Evolutionary conservation across 2,888 invertebrate genomes (phyloP).

Genomic region (Dorcus parallelipipedus): DNA sequence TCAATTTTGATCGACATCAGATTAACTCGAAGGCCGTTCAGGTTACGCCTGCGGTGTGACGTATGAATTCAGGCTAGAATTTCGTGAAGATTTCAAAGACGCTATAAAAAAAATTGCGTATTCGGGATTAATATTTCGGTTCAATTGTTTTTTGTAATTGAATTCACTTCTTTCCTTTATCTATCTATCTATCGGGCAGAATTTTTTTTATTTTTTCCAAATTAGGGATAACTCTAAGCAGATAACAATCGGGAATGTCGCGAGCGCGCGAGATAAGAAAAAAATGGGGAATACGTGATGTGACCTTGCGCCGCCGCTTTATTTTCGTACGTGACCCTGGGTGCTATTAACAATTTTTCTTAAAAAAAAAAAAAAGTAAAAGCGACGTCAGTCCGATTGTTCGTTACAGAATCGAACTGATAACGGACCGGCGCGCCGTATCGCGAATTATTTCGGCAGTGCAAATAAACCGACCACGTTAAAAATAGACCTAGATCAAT

Average conservation of each 20-base stretch:
- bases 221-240: no score
- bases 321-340: conserved; percentile 21
- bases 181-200: no score
- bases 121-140: no score
- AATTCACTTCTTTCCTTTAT: no score
- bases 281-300: conserved; percentile 13
- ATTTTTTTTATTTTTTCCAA: no score
- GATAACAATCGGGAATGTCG: background rate
- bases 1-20: no score
- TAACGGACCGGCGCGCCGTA: background rate
- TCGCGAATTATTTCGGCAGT: conserved; percentile 8
- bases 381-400: background rate
- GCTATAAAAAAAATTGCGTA: no score
- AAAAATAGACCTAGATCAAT: conserved; percentile 15
- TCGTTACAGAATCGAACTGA: background rate
- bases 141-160: no score
- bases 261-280: conserved; percentile 7
- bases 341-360: background rate
- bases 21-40: no score
- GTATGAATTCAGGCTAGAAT: no score
- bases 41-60: no score
- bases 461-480: conserved; percentile 7
- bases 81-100: no score
- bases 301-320: conserved; percentile 15
- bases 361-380: background rate